phyloP scores from a whole-genome alignment of 2,797 vertebrate genomes.

The Platyrinchus mystaceus region DNA sequence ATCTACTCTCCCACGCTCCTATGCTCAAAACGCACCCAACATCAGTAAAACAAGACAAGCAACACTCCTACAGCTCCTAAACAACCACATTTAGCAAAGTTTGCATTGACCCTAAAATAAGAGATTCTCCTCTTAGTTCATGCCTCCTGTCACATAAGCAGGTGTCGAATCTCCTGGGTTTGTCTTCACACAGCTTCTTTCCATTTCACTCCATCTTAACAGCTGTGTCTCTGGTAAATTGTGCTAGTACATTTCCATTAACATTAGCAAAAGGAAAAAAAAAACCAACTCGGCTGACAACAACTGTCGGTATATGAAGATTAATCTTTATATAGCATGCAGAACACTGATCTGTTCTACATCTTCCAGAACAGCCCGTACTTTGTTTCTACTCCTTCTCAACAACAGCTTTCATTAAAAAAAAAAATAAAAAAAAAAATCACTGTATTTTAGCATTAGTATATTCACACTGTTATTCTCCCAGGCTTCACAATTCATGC shows the following conservation, averaged over 20 bases:
- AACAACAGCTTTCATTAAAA: constrained; percentile 18
- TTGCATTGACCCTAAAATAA: neutral
- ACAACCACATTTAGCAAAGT: neutral
- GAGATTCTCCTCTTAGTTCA: neutral
- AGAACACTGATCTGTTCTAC: constrained; percentile 26
- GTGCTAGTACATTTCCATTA: constrained; percentile 55
- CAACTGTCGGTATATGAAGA: constrained; percentile 42
- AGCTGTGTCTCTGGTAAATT: constrained; percentile 47
- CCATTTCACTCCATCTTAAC: constrained; percentile 38
- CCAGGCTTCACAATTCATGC: neutral
- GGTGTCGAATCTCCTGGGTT: constrained; percentile 27
- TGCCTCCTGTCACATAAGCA: neutral
- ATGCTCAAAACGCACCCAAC: fast-evolving
- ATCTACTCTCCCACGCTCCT: fast-evolving
- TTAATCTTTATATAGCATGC: constrained; percentile 47
- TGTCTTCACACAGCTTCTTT: constrained; percentile 29
- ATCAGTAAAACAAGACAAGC: neutral
- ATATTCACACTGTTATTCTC: neutral
- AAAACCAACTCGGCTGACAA: constrained; percentile 39
- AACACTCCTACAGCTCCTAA: neutral
- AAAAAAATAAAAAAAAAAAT: neutral
- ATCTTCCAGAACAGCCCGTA: constrained; percentile 15
- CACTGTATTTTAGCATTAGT: neutral
- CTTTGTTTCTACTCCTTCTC: constrained; percentile 18
- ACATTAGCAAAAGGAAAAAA: constrained; percentile 46